phyloP scores from a whole-genome alignment of 2,113 vertebrate genomes.

The Telmatochromis sp. region DNA sequence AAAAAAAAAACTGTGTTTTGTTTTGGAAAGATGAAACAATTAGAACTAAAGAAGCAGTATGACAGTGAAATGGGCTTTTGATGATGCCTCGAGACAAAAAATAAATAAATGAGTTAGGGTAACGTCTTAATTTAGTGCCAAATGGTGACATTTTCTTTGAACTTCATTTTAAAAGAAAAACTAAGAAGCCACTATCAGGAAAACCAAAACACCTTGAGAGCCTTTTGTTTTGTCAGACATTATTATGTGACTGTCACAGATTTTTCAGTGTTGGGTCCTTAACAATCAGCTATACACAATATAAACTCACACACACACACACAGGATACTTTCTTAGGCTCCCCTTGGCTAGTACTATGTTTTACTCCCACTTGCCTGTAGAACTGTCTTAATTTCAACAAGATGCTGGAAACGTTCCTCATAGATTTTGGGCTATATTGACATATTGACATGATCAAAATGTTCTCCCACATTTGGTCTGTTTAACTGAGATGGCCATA shows the following conservation, averaged over 20 bases:
- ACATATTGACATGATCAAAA: not conserved
- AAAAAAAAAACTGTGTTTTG: not conserved
- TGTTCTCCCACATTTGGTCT: not conserved
- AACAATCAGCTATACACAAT: not conserved
- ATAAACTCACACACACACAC: not conserved
- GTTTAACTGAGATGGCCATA: not conserved
- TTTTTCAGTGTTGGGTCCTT: not conserved
- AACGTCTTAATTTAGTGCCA: constrained; percentile 1
- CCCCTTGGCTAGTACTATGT: fast-evolving
- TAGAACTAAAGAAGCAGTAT: not conserved
- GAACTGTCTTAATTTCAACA: not conserved
- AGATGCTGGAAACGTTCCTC: not conserved
- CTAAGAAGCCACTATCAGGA: not conserved
- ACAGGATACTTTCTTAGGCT: not conserved
- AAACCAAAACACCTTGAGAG: not conserved
- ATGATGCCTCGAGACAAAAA: not conserved
- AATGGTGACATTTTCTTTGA: not conserved
- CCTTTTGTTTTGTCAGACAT: not conserved
- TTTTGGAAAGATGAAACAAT: constrained; percentile 13
- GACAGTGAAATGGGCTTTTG: not conserved
- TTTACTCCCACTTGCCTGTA: not conserved
- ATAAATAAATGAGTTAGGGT: not conserved
- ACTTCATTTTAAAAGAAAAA: not conserved
- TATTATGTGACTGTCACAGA: not conserved
- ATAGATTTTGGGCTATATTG: not conserved